Percentiles rank a stretch among this genome's conserved stretches.
Evolutionary conservation across 2,113 vertebrate genomes (phyloP).

Genomic region (Hydrochoerus hydrochaeris): DNA sequence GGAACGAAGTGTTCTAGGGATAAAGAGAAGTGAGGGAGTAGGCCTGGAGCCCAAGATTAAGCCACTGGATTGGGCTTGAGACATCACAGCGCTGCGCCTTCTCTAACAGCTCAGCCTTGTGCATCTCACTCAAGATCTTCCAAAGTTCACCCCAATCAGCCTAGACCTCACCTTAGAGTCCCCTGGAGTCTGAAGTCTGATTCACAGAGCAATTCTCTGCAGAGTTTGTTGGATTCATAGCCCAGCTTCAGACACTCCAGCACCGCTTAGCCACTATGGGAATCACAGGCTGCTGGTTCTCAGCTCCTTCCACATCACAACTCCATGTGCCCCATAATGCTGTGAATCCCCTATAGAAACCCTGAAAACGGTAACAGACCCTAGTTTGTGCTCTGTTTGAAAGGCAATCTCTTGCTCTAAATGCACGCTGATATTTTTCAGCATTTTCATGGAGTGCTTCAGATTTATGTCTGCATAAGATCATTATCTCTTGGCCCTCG

Average conservation of each 20-base stretch:
- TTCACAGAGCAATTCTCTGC: background rate
- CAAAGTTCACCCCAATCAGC: background rate
- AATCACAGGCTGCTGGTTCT: background rate
- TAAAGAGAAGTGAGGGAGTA: constrained; percentile 36
- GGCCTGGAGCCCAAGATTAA: background rate
- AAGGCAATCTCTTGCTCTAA: constrained; percentile 22
- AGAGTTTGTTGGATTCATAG: background rate
- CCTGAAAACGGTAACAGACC: background rate
- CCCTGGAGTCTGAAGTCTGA: background rate
- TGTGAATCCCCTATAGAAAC: background rate
- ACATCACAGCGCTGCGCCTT: background rate
- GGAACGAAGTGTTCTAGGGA: background rate
- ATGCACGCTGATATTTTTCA: constrained; percentile 51
- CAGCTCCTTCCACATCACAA: background rate
- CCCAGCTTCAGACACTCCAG: background rate
- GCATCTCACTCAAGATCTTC: background rate
- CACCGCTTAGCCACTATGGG: background rate
- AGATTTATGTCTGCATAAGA: constrained; percentile 48
- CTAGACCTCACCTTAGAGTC: background rate
- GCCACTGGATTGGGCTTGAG: background rate
- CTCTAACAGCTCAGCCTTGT: background rate
- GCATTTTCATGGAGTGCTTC: constrained; percentile 58
- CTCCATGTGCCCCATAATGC: background rate
- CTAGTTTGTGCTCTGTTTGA: background rate
- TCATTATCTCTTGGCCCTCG: constrained; percentile 59